Evolutionary conservation across 2,113 vertebrate species (phyloP), one percentile per base, ranked within the genome.

Genomic region (Myiagra hebetior): DNA sequence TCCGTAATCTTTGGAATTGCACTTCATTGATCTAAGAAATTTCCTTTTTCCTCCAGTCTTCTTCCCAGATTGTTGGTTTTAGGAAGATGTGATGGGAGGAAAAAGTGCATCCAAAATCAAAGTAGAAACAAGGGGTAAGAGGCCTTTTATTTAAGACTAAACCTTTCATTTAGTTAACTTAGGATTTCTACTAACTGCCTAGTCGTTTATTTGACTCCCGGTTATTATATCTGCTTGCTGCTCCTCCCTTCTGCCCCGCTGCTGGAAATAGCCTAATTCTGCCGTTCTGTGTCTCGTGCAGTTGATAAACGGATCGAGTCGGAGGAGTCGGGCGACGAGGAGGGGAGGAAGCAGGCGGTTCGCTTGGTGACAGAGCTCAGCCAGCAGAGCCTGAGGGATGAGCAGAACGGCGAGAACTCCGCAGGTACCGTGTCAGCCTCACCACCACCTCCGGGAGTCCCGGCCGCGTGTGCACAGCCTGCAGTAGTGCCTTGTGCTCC

Each of bases 261-360:
- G 69, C 85, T 33, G 89, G 24, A 9, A 59, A 10, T 39, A 19
- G 9, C 20, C 87, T 96, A 7, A 95, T 2, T 5, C 3, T 53
- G 49, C 17, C 4, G 0, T 64, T 64, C 3, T 94, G 47, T 95
- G 15, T 95, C 59, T 96, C 7, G 19, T 16, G 35, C 94, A 99
- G 99, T 99, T 62, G 99, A 99, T 97, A 98, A 99, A 89, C 95
- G 98, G 87, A 98, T 98, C 7, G 99, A 99, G 64, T 99, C 99
- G 0, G 99, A 99, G 96, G 99, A 99, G 92, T 99, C 99, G 0
- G 99, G 99, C 3, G 99, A 99, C 20, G 99, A 99, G 89, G 99
- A 99, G 53, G 99, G 98, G 82, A 99, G 98, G 97, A 99, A 98
- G 93, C 97, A 98, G 81, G 95, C 98, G 77, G 46, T 98, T 87